A percentile compares a stretch with the other conserved stretches of the same genome.
Conservation (phyloP, 2,888 invertebrate species). For the Nomada ferruginata region DNA sequence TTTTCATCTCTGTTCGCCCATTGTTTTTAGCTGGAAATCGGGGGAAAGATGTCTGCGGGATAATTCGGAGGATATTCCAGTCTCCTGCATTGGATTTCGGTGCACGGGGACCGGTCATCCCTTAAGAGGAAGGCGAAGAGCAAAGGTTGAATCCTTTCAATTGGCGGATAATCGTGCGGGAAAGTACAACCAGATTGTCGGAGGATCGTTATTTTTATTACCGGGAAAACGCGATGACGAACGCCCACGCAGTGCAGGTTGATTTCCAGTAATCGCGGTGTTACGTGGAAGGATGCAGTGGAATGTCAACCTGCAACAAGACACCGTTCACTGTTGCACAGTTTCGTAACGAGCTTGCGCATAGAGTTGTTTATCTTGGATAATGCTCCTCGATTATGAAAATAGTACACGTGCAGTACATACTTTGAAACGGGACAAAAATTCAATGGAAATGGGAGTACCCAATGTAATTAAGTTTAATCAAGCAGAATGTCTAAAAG, state of each 20-base stretch:
- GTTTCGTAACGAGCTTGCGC: background rate
- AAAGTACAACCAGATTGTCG: too few species aligned
- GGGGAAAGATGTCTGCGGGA: background rate
- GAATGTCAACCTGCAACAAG: slow-evolving; percentile 3
- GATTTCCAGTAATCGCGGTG: slow-evolving; percentile 6
- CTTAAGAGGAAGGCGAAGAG: too few species aligned
- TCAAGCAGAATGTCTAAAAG: too few species aligned
- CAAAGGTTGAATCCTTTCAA: background rate
- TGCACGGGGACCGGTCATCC: too few species aligned
- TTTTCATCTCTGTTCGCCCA: background rate
- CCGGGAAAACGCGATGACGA: background rate
- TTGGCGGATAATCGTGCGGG: too few species aligned
- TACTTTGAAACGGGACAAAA: too few species aligned
- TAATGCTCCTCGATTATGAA: too few species aligned
- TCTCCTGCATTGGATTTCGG: too few species aligned
- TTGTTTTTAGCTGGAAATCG: slow-evolving; percentile 13
- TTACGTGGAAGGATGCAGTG: background rate
- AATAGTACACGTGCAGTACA: too few species aligned
- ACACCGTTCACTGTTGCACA: background rate
- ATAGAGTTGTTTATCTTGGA: too few species aligned
- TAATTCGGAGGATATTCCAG: background rate
- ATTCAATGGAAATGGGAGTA: too few species aligned
- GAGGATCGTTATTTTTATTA: background rate
- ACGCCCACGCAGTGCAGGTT: background rate
- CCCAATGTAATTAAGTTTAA: too few species aligned